Conservation (phyloP, 2,888 invertebrate genomes). For the Atethmia centrago region DNA sequence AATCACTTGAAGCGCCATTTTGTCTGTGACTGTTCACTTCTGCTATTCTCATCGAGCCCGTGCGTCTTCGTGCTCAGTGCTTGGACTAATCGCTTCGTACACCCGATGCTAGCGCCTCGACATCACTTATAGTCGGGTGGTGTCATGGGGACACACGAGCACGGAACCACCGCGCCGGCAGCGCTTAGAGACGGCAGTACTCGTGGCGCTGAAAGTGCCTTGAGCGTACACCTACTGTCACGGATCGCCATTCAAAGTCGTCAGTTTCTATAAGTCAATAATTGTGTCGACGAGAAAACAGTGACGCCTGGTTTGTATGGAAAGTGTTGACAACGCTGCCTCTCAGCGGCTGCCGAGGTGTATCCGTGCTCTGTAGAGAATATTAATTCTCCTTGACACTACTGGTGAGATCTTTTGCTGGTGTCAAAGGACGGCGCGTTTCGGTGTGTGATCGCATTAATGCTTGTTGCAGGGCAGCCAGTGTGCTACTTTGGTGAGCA, state of each 20-base stretch:
- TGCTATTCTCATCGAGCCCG: conserved; percentile 26
- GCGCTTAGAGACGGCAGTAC: not conserved
- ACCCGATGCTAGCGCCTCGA: conserved; percentile 46
- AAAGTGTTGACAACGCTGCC: not conserved
- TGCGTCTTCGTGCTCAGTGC: conserved; percentile 45
- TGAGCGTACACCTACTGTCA: not conserved
- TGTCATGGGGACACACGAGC: not conserved
- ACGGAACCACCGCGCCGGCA: not conserved
- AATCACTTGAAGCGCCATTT: not conserved
- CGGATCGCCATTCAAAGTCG: not conserved
- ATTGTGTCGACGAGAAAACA: not conserved
- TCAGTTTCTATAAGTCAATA: not conserved
- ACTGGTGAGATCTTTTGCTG: not conserved
- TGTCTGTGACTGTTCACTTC: not conserved
- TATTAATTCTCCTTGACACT: not conserved
- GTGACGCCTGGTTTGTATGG: not conserved
- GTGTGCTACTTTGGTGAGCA: conserved; percentile 98
- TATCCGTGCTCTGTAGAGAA: not conserved
- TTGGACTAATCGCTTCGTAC: conserved; percentile 54
- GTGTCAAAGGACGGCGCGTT: conserved; percentile 52
- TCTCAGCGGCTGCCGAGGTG: not conserved
- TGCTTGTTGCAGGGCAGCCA: conserved; percentile 95
- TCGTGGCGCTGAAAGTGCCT: not conserved
- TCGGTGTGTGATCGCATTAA: conserved; percentile 84
- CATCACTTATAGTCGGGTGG: conserved; percentile 13